Evolutionary conservation across 2,888 invertebrate species (phyloP), one percentile per base, ranked within the genome.

Genomic region (Amblyjoppa fuscipennis): DNA sequence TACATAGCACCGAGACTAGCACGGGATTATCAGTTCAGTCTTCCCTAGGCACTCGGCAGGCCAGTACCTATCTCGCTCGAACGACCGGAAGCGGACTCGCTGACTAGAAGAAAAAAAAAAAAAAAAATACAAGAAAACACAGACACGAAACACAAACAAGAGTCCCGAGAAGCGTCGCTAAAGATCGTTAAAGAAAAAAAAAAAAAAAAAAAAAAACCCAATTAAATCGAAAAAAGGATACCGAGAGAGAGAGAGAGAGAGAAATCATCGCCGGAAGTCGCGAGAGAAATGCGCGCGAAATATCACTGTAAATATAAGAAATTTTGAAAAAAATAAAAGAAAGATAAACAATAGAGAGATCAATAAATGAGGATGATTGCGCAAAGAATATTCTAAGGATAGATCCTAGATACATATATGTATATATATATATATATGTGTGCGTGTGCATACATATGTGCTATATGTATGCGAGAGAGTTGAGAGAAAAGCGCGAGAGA

Each of bases 41-140:
- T 93, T 93, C 93, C 92, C 91, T 91, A 92, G 93, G 93, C 93
- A 92, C 93, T 93, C 93, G 92, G 90, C 91, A 91, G 91, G 91
- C 91, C 91, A 91, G 90, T 83, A 89, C 87, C 87, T 86, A 81
- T 86, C 77, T 73, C 84, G 64, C 81, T 84, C 80, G 64, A 76
- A 69, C 77, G 76, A 70, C 78, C 71, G 81, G 69, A 70, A 83
- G 76, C 69, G 53, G 51, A 82, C 64, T 85, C 82, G 69, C 71
- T 79, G 79, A 81, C 75, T 68, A 45, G 5, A 41, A 45, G 5
- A 41, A 53, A 68, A 51, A 74, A 86, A 49, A 80, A 77, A 69
- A 70, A 28, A 38, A 49, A 78, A 38, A 38, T 0, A 34, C 6
- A 34, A 34, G 5, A 38, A 38, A 38, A 41, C 20, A 77, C 25